Conservation (phyloP, 2,113 vertebrate species). For the Melanostigma gelatinosum region DNA sequence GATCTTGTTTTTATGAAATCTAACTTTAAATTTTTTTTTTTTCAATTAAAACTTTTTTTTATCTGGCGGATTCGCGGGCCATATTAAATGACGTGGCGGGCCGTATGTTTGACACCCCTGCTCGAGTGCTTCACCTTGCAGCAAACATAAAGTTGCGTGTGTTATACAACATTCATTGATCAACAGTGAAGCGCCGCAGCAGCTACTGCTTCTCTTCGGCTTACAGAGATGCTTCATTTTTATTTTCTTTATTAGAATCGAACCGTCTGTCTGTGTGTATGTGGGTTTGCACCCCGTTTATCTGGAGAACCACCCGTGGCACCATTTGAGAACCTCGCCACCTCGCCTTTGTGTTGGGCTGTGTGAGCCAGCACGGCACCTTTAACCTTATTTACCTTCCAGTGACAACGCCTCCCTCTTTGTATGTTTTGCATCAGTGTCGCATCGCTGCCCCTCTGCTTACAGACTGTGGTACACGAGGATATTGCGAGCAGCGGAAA, state of each 20-base stretch:
- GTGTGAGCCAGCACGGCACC: not conserved
- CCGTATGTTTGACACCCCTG: no score
- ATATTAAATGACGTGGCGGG: no score
- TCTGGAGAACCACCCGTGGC: no score
- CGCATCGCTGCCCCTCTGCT: conserved; percentile 30
- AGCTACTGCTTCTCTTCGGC: not conserved
- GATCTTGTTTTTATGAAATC: no score
- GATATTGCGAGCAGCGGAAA: not conserved
- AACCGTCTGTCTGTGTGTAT: no score
- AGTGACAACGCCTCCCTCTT: not conserved
- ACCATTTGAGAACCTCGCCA: no score
- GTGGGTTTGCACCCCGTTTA: no score
- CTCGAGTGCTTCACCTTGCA: not conserved
- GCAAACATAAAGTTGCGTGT: not conserved
- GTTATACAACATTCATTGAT: not conserved
- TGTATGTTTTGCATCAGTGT: not conserved
- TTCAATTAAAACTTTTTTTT: no score
- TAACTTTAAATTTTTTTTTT: no score
- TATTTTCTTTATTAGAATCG: no score
- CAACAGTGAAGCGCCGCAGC: not conserved
- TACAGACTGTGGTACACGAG: not conserved
- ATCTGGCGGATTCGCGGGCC: no score
- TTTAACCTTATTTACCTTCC: not conserved
- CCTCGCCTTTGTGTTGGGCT: no score
- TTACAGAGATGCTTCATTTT: not conserved